phyloP scores from a whole-genome alignment of 92 coral and sea anemone species.

The Epizoanthus stellaris region DNA sequence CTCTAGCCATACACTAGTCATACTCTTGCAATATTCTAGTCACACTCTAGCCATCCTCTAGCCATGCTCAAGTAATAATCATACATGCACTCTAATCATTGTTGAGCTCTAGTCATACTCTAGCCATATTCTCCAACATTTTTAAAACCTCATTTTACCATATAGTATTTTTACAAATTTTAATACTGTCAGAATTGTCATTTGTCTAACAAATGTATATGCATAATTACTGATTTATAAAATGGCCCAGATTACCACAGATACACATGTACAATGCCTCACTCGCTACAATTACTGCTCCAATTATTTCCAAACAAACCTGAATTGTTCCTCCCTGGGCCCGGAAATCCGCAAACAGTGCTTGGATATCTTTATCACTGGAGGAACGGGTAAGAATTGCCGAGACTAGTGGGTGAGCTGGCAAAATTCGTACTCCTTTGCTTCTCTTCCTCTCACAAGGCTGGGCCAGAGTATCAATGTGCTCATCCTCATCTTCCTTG shows the following conservation, averaged over 20 bases:
- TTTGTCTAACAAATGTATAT: too few relatives aligned
- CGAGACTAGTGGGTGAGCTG: conserved; percentile 78
- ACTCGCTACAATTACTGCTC: conserved; percentile 2
- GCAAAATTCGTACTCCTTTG: conserved; percentile 60
- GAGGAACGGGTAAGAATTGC: conserved; percentile 69
- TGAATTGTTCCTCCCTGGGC: conserved; percentile 94
- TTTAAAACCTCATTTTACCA: too few relatives aligned
- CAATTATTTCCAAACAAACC: conserved; percentile 42
- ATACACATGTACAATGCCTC: conserved; percentile 35
- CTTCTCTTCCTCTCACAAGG: conserved; percentile 55
- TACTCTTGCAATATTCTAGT: too few relatives aligned
- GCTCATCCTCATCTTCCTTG: conserved; percentile 81
- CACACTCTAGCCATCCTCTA: too few relatives aligned
- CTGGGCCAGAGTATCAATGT: conserved; percentile 63
- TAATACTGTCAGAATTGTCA: too few relatives aligned
- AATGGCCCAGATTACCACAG: neutral
- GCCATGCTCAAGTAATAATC: too few relatives aligned
- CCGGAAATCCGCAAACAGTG: conserved; percentile 78
- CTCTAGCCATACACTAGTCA: too few relatives aligned
- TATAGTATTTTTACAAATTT: too few relatives aligned
- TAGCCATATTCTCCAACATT: too few relatives aligned
- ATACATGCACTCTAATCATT: too few relatives aligned
- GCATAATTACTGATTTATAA: too few relatives aligned
- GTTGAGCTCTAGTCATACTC: too few relatives aligned
- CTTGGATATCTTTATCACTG: conserved; percentile 60